Evolutionary conservation across 2,113 vertebrate species (phyloP), one percentile per base, ranked within the genome.

Genomic region (Embiotoca jacksoni): DNA sequence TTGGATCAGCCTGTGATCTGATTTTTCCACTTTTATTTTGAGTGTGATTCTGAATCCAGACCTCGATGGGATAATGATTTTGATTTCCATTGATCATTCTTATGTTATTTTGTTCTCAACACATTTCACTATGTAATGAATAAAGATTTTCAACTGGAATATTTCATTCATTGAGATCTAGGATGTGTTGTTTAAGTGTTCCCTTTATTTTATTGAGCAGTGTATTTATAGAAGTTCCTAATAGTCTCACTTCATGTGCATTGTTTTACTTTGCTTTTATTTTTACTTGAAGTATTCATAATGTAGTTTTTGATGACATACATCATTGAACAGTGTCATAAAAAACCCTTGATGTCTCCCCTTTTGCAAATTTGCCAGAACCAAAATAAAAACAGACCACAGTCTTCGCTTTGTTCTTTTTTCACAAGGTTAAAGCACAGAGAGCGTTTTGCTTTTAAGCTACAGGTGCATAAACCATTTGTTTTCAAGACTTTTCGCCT

Each of bases 191-290:
- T 23, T 23, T 23, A 23, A 23, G 23, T 23, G 23, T 23, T 23
- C 23, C 23, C 23, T 23, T 23, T 23, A 23, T 23, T 23, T 23
- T 23, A 23, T 23, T 23, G 23, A 23, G 23, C 23, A 23, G 23
- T 23, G 13, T 16, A 56, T 50, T 52, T 78, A 30, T 32, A 55
- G 23, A 50, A 44, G n/a, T 55, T 61, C 36, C 3, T 44, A 60
- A 64, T 33, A 32, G 10, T 56, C 46, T 23, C 49, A 32, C 13
- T 72, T 46, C 35, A 63, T 67, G n/a, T 53, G n/a, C 59, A 39
- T 33, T 66, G 35, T 53, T 72, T 69, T 13, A 6, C 47, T 76
- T 75, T 71, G 7, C 36, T 73, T 77, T 70, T 41, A 57, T 14
- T 11, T 33, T 15, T 14, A 8, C 2, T 30, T 39, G 23, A 67